A percentile compares a stretch with the other conserved stretches of the same genome.
Conservation (phyloP, 2,888 invertebrate genomes). For the Bombyx huttoni region DNA sequence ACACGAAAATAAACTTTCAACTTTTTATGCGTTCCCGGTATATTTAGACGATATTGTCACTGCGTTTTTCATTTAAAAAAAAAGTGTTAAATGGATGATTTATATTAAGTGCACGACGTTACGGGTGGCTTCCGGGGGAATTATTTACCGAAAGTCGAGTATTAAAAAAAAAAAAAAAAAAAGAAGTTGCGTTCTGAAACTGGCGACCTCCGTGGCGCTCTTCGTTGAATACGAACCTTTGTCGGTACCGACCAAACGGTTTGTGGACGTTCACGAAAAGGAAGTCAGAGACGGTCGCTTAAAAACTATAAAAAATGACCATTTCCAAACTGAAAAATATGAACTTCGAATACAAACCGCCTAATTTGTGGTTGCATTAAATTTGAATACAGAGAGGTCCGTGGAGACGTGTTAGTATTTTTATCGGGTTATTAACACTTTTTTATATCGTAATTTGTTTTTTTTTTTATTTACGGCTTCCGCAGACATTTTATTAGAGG, state of each 20-base stretch:
- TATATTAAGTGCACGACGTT: conserved; percentile 59
- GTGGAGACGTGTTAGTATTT: not conserved
- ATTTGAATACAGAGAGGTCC: not conserved
- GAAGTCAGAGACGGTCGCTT: too few relatives aligned
- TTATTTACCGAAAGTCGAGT: conserved; percentile 35
- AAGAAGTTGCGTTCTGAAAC: too few relatives aligned
- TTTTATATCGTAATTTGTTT: not conserved
- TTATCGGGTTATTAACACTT: not conserved
- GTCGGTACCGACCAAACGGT: too few relatives aligned
- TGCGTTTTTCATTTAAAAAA: conserved; percentile 32
- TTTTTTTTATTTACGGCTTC: not conserved
- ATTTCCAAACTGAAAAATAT: not conserved
- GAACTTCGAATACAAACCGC: not conserved
- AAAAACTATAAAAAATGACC: not conserved
- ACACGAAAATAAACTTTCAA: conserved; percentile 58
- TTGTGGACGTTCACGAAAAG: too few relatives aligned
- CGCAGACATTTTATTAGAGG: not conserved
- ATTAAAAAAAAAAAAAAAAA: conserved; percentile 1
- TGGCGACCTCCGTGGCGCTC: too few relatives aligned
- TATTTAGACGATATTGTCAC: conserved; percentile 64
- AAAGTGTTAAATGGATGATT: conserved; percentile 72
- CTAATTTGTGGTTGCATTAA: not conserved
- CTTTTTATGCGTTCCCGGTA: conserved; percentile 60
- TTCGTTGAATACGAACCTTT: too few relatives aligned
- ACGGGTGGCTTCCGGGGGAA: conserved; percentile 59